Percentiles rank a stretch among this genome's conserved stretches.
Conservation (phyloP, 2,888 invertebrate species). For the Polyploca ridens region DNA sequence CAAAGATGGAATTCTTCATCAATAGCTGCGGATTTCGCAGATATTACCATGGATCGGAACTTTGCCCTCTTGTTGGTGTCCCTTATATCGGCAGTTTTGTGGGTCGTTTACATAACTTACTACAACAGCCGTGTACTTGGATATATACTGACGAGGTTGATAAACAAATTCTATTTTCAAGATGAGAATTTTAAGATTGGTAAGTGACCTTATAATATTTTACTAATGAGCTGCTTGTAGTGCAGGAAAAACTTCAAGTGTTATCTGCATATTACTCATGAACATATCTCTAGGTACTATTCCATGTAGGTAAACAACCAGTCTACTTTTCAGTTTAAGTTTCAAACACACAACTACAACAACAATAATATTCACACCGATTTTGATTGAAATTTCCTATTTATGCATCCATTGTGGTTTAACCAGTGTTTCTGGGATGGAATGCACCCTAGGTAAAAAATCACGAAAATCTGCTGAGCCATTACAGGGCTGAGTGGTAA, state of each 20-base stretch:
- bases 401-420: no score
- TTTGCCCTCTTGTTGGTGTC: constrained; percentile 91
- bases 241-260: neutral
- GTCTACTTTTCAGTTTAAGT: no score
- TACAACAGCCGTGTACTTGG: constrained; percentile 97
- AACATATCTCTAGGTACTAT: neutral
- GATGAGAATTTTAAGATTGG: constrained; percentile 96
- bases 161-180: constrained; percentile 93
- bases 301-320: neutral
- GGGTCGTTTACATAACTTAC: constrained; percentile 97
- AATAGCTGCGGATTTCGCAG: constrained; percentile 78
- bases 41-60: constrained; percentile 91
- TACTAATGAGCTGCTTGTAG: neutral
- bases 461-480: no score
- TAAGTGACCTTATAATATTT: constrained; percentile 62
- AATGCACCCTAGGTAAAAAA: no score
- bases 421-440: no score
- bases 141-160: constrained; percentile 93
- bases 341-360: no score
- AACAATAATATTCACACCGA: no score
- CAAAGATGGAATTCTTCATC: constrained; percentile 86
- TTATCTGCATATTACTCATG: neutral
- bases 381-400: no score
- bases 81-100: constrained; percentile 91
- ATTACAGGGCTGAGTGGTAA: no score